phyloP scores from a whole-genome alignment of 2,113 vertebrate species.

The Paratilapia polleni region DNA sequence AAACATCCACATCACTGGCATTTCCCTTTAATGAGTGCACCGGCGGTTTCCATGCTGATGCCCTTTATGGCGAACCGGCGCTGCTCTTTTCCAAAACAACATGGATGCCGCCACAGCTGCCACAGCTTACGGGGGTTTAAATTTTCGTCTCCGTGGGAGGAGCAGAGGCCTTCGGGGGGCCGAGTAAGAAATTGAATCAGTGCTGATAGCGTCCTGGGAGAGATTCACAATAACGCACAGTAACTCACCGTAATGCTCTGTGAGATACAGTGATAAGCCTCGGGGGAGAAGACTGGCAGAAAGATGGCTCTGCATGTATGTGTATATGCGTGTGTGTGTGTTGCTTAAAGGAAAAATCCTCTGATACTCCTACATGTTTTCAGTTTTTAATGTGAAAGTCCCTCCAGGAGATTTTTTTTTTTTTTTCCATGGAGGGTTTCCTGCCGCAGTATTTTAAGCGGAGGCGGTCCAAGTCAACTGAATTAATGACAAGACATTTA shows the following conservation, averaged over 20 bases:
- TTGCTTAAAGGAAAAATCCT: neutral
- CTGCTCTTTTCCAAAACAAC: constrained; percentile 70
- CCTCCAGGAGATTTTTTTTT: neutral
- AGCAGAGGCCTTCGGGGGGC: constrained; percentile 34
- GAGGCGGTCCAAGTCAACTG: neutral
- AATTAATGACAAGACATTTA: neutral
- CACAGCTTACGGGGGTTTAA: constrained; percentile 38
- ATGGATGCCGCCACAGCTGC: constrained; percentile 43
- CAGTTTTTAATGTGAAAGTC: constrained; percentile 1
- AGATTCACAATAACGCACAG: constrained; percentile 44
- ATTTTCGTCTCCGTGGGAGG: constrained; percentile 48
- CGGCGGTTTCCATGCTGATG: constrained; percentile 35
- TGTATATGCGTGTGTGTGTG: neutral
- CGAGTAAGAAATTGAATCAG: constrained; percentile 66
- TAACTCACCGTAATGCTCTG: constrained; percentile 37
- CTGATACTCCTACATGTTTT: constrained; percentile 30
- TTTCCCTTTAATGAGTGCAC: constrained; percentile 45
- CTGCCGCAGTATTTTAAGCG: neutral
- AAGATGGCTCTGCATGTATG: neutral
- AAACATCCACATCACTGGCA: constrained; percentile 63
- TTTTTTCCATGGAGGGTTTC: neutral
- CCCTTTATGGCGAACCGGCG: constrained; percentile 33
- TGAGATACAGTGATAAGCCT: constrained; percentile 32
- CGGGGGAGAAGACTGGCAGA: neutral
- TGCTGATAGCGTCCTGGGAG: constrained; percentile 59